Evolutionary conservation across 2,888 invertebrate species (phyloP), one percentile per base, ranked within the genome.

Genomic region (Druceiella hillmani): DNA sequence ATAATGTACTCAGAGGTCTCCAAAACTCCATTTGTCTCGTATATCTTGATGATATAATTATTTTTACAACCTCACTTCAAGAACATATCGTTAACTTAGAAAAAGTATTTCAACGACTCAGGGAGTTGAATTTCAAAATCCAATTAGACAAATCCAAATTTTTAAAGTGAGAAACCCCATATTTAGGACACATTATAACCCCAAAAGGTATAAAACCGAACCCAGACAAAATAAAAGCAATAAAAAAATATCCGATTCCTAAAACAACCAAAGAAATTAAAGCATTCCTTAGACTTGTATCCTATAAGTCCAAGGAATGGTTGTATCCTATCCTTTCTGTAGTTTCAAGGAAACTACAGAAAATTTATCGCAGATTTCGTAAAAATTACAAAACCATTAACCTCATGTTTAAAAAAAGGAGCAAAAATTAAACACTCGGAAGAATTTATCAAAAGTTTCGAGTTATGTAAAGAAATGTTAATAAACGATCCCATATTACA

Each of bases 21-120:
- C 26, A 39, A 10, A 46, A 40, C 4, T 11, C 42, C 1, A 39
- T 27, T 29, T 47, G 46, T 17, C 45, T 50, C 13, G 48, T 48
- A 1, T 56, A 53, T 41, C 27, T 52, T n/a, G 55, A 56, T 36
- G 54, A 54, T 24, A 47, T 52, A 3, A 27, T 55, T 10, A 27
- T 52, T 12, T 52, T 36, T 34, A 33, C 36, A n/a, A 40, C 25
- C 17, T 35, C 41, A 6, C 17, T 52, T 3, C 33, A 50, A 35
- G 46, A 50, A 32, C 50, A 52, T 33, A 36, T 36, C 1, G n/a
- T 16, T 20, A 45, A 40, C 30, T 20, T 51, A 16, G 14, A 27
- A 25, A 17, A 37, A 27, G 37, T 49, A 22, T 49, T 50, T 20
- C 13, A 49, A 2, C 36, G 44, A 31, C 29, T 51, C 14, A 24